A percentile compares a stretch with the other conserved stretches of the same genome.
These are phyloP conservation scores for Porites divaricata DNA, from an alignment of 92 coral and sea anemone genomes.

Conservation along the genomic window DNA sequence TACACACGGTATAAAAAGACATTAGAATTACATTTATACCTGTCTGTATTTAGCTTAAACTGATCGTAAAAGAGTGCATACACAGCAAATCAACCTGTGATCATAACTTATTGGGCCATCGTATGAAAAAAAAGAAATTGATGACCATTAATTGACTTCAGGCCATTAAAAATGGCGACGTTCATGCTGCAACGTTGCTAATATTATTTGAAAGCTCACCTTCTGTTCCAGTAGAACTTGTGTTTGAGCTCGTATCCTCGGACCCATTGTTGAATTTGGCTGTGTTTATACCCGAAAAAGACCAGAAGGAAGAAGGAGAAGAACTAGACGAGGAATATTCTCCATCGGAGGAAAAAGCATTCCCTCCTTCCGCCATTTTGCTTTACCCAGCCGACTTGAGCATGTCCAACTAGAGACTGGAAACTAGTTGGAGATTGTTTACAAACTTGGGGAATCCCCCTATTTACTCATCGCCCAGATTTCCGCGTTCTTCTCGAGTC, in stretches of 20 bases:
- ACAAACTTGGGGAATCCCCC: neutral
- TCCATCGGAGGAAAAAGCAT: neutral
- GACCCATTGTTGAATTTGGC: neutral
- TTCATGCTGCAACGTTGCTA: too few species aligned
- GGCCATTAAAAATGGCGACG: neutral
- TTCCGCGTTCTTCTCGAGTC: neutral
- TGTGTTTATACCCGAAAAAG: neutral
- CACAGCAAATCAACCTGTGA: neutral
- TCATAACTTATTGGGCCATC: neutral
- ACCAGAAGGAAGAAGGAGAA: constrained; percentile 5
- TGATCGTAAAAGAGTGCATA: too few species aligned
- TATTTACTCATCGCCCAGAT: neutral
- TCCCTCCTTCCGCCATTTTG: constrained; percentile 11
- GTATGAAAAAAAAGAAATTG: neutral
- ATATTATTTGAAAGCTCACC: too few species aligned
- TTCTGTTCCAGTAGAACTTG: too few species aligned
- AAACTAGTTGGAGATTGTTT: neutral
- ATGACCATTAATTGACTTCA: neutral
- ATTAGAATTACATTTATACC: too few species aligned
- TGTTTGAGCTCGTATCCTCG: neutral
- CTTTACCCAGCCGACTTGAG: neutral
- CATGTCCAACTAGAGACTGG: constrained; percentile 34
- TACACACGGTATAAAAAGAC: too few species aligned
- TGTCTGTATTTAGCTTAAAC: too few species aligned
- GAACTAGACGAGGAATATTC: constrained; percentile 11